Conservation (phyloP, 2,888 invertebrate genomes). For the Hartigia nigra region DNA sequence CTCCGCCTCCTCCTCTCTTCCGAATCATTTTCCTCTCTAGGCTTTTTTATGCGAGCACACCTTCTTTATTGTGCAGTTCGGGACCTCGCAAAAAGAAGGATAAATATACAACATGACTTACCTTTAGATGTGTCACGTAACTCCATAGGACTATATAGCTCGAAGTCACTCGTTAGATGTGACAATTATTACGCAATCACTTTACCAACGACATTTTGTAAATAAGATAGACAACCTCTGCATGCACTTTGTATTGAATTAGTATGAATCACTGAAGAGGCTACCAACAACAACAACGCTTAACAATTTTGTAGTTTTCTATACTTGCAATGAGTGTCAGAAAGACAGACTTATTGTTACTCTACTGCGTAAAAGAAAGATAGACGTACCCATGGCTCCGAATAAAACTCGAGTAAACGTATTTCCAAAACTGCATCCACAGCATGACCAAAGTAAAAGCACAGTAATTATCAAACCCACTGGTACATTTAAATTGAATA, state of each 20-base stretch:
- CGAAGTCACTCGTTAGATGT: not conserved
- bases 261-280: not conserved
- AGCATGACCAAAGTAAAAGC: not conserved
- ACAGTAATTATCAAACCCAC: not conserved
- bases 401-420: not conserved
- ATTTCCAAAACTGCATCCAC: not conserved
- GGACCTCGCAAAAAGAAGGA: not conserved
- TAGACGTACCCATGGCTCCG: not conserved
- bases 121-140: not conserved
- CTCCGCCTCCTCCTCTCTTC: not conserved
- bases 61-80: not conserved
- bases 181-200: not conserved
- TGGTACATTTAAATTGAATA: not conserved
- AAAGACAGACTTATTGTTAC: not conserved
- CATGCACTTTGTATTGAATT: not conserved
- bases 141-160: not conserved
- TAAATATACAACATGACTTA: not conserved
- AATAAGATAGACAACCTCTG: not conserved
- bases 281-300: too few species aligned
- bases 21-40: not conserved
- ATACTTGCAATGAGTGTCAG: not conserved
- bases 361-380: not conserved
- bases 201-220: not conserved
- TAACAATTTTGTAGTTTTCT: not conserved
- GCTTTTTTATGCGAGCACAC: not conserved